These are phyloP conservation scores for Elaphurus davidianus DNA, from an alignment of 2,113 vertebrate species.

Conservation along the genomic window DNA sequence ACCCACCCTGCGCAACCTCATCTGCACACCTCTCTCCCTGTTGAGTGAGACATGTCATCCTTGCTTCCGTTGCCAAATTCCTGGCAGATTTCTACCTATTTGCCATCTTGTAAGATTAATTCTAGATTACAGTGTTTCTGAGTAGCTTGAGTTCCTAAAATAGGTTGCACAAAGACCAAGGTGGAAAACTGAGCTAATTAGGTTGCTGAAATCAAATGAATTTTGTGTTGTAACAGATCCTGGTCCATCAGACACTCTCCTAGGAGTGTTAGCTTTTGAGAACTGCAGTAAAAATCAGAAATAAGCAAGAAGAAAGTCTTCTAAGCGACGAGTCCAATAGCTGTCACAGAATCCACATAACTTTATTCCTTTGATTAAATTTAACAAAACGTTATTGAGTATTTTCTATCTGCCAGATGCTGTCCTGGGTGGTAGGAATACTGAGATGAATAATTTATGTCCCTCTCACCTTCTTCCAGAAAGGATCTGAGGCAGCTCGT, in stretches of 20 bases:
- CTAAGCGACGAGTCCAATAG: background rate
- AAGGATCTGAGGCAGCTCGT: conserved; percentile 39
- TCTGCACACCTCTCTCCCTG: background rate
- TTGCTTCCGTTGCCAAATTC: background rate
- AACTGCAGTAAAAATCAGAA: background rate
- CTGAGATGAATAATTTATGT: conserved; percentile 58
- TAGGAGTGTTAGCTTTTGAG: background rate
- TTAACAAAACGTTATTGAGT: conserved; percentile 39
- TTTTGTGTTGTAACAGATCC: background rate
- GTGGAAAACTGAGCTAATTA: background rate
- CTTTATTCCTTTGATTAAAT: conserved; percentile 50
- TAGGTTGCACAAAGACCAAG: background rate
- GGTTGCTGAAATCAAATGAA: background rate
- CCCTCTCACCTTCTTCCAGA: conserved; percentile 1
- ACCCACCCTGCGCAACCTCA: background rate
- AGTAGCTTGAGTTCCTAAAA: background rate
- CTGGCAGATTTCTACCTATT: background rate
- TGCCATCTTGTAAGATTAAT: background rate
- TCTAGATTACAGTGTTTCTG: background rate
- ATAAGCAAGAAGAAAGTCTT: background rate
- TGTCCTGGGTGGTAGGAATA: conserved; percentile 11
- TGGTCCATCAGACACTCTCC: background rate
- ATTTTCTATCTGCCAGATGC: background rate
- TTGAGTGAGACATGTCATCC: background rate
- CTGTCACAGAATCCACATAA: background rate